These are phyloP conservation scores for Phlogophora meticulosa DNA, from an alignment of 2,888 invertebrate species.

Conservation along the genomic window DNA sequence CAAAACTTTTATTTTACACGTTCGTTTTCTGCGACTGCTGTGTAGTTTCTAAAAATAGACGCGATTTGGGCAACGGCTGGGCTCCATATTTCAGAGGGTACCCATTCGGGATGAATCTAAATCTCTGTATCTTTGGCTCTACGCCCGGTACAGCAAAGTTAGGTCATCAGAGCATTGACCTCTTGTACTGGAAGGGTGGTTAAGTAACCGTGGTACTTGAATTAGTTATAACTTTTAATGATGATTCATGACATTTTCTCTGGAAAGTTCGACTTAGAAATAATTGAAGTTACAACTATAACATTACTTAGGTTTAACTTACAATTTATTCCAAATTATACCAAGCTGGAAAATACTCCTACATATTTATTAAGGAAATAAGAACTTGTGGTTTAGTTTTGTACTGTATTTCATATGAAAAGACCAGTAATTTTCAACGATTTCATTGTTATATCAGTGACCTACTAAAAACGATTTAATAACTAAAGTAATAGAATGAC, in stretches of 20 bases:
- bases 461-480: slow-evolving; percentile 11
- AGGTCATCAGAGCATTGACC: slow-evolving; percentile 75
- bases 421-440: neutral
- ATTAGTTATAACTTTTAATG: slow-evolving; percentile 25
- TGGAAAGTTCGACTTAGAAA: neutral
- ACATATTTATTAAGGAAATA: neutral
- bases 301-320: neutral
- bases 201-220: slow-evolving; percentile 27
- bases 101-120: slow-evolving; percentile 80
- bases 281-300: slow-evolving; percentile 9
- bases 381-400: neutral
- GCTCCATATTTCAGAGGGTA: slow-evolving; percentile 77
- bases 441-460: neutral
- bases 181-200: slow-evolving; percentile 68
- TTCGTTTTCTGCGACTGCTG: slow-evolving; percentile 56
- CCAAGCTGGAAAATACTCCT: neutral
- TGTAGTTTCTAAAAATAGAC: slow-evolving; percentile 74
- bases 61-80: slow-evolving; percentile 75
- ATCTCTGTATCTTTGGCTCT: slow-evolving; percentile 82
- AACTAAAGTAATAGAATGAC: neutral
- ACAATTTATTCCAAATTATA: slow-evolving; percentile 25
- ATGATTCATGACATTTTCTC: neutral
- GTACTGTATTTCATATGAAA: neutral
- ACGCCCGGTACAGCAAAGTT: slow-evolving; percentile 72
- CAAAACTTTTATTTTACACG: slow-evolving; percentile 61